Evolutionary conservation across 2,113 vertebrate genomes (phyloP), one percentile per base, ranked within the genome.

Genomic region (Narcine bancroftii): DNA sequence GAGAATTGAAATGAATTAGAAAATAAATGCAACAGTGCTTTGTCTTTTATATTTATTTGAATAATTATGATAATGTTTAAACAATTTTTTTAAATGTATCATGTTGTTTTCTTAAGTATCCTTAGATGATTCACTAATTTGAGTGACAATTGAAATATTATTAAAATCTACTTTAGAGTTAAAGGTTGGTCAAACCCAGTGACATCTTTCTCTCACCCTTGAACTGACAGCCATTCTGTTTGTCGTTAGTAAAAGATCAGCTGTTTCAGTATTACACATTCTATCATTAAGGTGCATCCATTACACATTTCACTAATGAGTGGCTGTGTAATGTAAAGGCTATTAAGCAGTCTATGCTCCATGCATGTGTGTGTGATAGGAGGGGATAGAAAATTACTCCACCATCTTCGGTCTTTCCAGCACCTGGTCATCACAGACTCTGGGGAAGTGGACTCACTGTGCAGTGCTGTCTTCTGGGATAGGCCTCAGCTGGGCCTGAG

Each of bases 361-460:
- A 94, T 94, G 95, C 94, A 94, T 93, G 95, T 95, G 95, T 95
- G 96, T 97, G 95, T 95, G 94, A 92, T 93, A 93, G 94, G 93
- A 95, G 89, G 93, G 93, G 85, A 93, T 91, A 92, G 94, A 96
- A 97, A 97, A 97, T 98, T 98, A 98, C 96, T 95, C 93, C 93
- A 92, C 93, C 93, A 94, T 95, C 96, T 94, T 93, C 94, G 93
- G 94, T 93, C 92, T 94, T 94, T 95, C 94, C 93, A 95, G 96
- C 98, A 98, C 97, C 98, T 98, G 98, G 97, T 96, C 95, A 96
- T 94, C 94, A 94, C 93, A 94, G 95, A 95, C 96, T 95, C 66
- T 93, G 95, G 96, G 95, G 95, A 93, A 93, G 93, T 94, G 94
- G 95, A 95, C 94, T 93, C 93, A 93, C 93, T 94, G 93, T 94